Base-by-base conservation (phyloP, 2,888 invertebrate species). In the Oconnorella tubifera region DNA sequence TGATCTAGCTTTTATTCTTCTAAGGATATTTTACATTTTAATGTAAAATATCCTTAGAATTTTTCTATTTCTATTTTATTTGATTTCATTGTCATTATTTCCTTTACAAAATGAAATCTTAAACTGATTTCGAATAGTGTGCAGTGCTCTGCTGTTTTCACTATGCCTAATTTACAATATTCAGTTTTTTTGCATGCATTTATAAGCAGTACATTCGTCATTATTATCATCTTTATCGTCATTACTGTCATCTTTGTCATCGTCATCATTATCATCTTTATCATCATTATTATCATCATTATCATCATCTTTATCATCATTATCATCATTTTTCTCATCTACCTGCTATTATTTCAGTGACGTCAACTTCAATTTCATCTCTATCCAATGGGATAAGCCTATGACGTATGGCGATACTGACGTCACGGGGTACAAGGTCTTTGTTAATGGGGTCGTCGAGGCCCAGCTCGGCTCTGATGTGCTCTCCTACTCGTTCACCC, bases 281-380 rank as follows among this genome's bases (percentile, higher is more conserved):
- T 53, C 27, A 53, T 53, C 27, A 53, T 53, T n/a, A 53, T 53
- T n/a, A 53, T 53, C 27, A 53, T 53, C 27, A n/a, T 53, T n/a
- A 53, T 53, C 19, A 19, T 40, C 40, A 40, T 40, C 40, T 6
- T 40, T 19, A 40, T 40, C 40, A 40, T 40, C 40, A 40, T 40
- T 19, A 40, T 40, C 6, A 40, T 40, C 40, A 40, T 40, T 19
- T 14, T 40, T 19, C 6, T 40, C 40, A 40, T 40, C 40, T n/a
- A n/a, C n/a, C n/a, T n/a, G n/a, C n/a, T n/a, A n/a, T n/a, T 31
- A 27, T 33, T 2, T 1, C 57, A 65, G 82, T 64, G 81, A 81
- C 0, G 77, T 79, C 66, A 82, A 82, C 71, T 81, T 82, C 77
- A 78, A 77, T 32, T 82, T 81, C 73, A 78, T 82, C 32, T 78